Conservation (phyloP, 2,797 vertebrate genomes). For the Cossypha caffra region DNA sequence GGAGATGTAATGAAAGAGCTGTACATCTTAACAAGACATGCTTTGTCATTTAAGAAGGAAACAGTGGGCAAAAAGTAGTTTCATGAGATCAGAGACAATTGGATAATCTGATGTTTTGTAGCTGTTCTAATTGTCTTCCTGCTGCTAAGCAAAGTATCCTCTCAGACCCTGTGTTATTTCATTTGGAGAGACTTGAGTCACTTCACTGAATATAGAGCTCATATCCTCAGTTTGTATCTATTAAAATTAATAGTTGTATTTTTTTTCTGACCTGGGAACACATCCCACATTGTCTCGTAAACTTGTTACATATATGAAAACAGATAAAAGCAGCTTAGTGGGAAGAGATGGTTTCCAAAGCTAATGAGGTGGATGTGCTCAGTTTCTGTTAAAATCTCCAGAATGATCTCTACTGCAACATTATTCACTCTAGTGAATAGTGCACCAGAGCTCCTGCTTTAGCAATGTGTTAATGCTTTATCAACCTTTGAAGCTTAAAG, state of each 20-base stretch:
- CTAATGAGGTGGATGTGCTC: neutral
- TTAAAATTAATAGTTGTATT: neutral
- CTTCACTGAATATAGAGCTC: neutral
- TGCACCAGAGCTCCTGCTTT: neutral
- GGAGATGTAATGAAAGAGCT: neutral
- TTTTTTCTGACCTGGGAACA: neutral
- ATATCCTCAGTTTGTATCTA: neutral
- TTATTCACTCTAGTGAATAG: neutral
- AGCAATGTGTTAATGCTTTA: neutral
- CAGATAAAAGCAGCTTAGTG: neutral
- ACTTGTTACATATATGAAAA: neutral
- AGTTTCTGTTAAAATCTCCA: neutral
- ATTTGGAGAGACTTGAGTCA: neutral
- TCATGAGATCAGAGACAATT: neutral
- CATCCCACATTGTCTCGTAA: neutral
- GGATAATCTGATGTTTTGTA: neutral
- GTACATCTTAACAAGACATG: neutral
- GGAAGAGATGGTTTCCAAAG: neutral
- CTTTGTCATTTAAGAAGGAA: neutral
- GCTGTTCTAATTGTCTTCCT: neutral
- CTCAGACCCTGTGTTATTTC: neutral
- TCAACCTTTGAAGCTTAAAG: conserved; percentile 21
- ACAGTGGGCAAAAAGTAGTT: neutral
- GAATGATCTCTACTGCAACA: neutral
- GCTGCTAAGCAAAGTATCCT: neutral